Evolutionary conservation across 2,888 invertebrate species (phyloP).

Genomic region (Serrognathus titanus): DNA sequence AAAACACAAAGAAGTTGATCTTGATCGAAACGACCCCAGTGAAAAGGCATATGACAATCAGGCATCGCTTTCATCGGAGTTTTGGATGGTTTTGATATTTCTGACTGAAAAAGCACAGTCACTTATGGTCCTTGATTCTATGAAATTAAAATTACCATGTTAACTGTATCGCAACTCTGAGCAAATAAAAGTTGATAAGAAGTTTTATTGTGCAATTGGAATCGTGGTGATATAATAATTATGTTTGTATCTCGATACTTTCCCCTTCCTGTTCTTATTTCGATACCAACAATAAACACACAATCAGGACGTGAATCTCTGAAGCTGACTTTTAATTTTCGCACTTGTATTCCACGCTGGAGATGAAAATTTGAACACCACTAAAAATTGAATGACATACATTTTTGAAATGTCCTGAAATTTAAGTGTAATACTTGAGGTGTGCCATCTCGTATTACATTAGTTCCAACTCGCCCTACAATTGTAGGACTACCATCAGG

Average conservation of each 20-base stretch:
- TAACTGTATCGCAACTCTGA: conserved; percentile 79
- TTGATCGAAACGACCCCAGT: conserved; percentile 92
- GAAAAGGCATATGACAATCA: conserved; percentile 89
- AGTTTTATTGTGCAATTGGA: conserved; percentile 88
- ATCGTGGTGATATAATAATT: conserved; percentile 88
- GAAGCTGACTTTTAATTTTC: conserved; percentile 57
- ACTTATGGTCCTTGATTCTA: neutral
- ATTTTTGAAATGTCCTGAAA: neutral
- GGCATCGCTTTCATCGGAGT: conserved; percentile 76
- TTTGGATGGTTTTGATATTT: conserved; percentile 49
- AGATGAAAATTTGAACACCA: conserved; percentile 88
- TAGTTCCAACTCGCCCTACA: conserved; percentile 72
- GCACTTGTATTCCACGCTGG: conserved; percentile 46
- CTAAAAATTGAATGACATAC: conserved; percentile 42
- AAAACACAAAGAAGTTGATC: conserved; percentile 86
- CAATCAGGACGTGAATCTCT: conserved; percentile 64
- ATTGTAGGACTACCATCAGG: conserved; percentile 79
- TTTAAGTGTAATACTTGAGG: conserved; percentile 49
- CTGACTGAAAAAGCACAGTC: conserved; percentile 13
- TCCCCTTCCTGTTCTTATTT: conserved; percentile 83
- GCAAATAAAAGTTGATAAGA: conserved; percentile 77
- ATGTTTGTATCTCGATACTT: conserved; percentile 83
- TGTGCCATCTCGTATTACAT: conserved; percentile 51
- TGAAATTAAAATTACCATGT: conserved; percentile 54
- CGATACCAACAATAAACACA: conserved; percentile 84